These are phyloP conservation scores for Platyrinchus mystaceus DNA, from an alignment of 2,797 vertebrate genomes.

Conservation along the genomic window DNA sequence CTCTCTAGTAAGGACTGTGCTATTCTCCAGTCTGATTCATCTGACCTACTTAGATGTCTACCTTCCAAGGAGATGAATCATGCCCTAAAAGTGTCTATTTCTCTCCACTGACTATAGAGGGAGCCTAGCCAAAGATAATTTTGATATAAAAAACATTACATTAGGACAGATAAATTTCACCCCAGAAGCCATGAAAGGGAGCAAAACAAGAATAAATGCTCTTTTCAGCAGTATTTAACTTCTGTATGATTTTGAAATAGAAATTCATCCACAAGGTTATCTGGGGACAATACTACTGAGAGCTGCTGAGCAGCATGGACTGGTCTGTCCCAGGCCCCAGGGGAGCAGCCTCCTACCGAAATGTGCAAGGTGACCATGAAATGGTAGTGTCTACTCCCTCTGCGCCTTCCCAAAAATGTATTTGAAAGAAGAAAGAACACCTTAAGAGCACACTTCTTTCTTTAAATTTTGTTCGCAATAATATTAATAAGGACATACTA, in stretches of 20 bases:
- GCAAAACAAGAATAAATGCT: background rate
- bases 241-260: background rate
- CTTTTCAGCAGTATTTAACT: conserved; percentile 28
- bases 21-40: conserved; percentile 39
- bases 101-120: conserved; percentile 14
- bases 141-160: background rate
- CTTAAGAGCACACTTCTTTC: background rate
- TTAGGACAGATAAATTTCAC: conserved; percentile 3
- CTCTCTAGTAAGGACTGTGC: conserved; percentile 1
- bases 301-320: background rate
- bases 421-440: background rate
- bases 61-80: conserved; percentile 12
- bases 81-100: conserved; percentile 12
- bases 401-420: background rate
- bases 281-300: background rate
- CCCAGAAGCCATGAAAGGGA: background rate
- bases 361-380: background rate
- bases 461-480: background rate
- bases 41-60: conserved; percentile 52
- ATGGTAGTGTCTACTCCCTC: background rate
- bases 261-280: conserved; percentile 13
- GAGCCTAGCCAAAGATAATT: conserved; percentile 17
- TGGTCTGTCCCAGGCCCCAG: background rate
- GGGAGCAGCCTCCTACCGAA: background rate
- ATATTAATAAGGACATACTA: background rate